Base-by-base conservation (phyloP, 2,888 invertebrate species). In the Autographa pulchrina region DNA sequence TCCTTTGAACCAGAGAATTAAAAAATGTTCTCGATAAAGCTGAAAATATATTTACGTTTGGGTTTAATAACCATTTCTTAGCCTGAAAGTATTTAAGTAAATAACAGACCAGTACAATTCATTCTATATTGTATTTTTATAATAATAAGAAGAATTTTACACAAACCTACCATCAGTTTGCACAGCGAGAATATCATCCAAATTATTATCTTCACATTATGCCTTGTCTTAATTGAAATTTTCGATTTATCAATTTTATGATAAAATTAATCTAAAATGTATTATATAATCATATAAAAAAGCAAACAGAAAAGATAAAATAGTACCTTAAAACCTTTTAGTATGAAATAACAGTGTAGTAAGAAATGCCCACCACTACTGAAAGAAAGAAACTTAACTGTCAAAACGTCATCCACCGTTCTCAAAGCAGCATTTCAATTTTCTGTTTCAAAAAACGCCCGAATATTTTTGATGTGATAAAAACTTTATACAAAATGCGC, bases 391-490 rank as follows among this genome's bases (percentile, higher is more conserved):
- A 75, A 68, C 32, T 32, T 66, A 52, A 65, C 70, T 80, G 82
- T 86, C 83, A 82, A 88, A 89, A 90, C 91, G 91, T 91, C 91
- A 90, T 75, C 82, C 78, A 82, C 75, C 67, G 75, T 81, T 89
- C 86, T 88, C 83, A 81, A 83, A 72, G 68, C 62, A 78, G 89
- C 89, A 90, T 90, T 92, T 89, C 82, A 87, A 82, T 91, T 90
- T 89, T 90, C 83, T 86, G 81, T 88, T 90, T 87, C 78, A 87
- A 88, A 88, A 88, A 86, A 88, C 87, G 84, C 82, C 84, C 77
- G 85, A 86, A 74, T 76, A 75, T 83, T 82, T 86, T 80, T 77
- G 54, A 76, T 83, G 80, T 85, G 78, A 82, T 85, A 77, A 83
- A 80, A 85, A 78, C 80, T 82, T 81, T 74, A 77, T 76, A 74